Evolutionary conservation across 2,888 invertebrate species (phyloP), one percentile per base, ranked within the genome.

Genomic region (Caenorhabditis macrosperma): DNA sequence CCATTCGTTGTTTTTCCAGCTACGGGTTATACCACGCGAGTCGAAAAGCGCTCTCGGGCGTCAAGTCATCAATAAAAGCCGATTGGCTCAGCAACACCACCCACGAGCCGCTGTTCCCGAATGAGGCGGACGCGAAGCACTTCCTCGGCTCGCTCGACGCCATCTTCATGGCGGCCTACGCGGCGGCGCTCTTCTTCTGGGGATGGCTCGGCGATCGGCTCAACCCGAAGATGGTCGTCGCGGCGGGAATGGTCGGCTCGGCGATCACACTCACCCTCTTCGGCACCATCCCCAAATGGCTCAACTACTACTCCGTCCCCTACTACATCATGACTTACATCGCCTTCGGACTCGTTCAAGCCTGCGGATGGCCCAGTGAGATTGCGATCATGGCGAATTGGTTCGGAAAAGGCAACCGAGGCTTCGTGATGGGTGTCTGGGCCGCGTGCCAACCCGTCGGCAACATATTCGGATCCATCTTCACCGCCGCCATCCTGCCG

Each of bases 381-480:
- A 91, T 92, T 15, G 91, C 92, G 54, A 90, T 92, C 54, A 92
- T 92, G 92, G 92, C 90, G 17, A 92, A 92, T 86, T 92, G 92
- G 92, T 92, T 92, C 87, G 91, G 85, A 63, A 82, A 75, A 87
- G 90, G 83, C 71, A 92, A 92, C 82, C 91, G 92, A 15, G 92
- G 92, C 20, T 88, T 92, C 44, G 76, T 89, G 20, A 88, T 92
- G 83, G 92, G 92, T 22, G 72, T 92, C 9, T 92, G 92, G 92
- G 91, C 92, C 77, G 91, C 92, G 1, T 92, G 92, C 86, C 92
- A 92, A n/a, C 92, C 92, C 41, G 91, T 92, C 28, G 92, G 92
- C 28, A 92, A 92, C 83, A 92, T 92, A 54, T 88, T 92, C 48
- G 92, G 92, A 33, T 91, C 92, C 24, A 86, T 91, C 15, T 86